A percentile compares a stretch with the other conserved stretches of the same genome.
Evolutionary conservation across 2,888 invertebrate species (phyloP).

Genomic region (Helicoverpa assulta): DNA sequence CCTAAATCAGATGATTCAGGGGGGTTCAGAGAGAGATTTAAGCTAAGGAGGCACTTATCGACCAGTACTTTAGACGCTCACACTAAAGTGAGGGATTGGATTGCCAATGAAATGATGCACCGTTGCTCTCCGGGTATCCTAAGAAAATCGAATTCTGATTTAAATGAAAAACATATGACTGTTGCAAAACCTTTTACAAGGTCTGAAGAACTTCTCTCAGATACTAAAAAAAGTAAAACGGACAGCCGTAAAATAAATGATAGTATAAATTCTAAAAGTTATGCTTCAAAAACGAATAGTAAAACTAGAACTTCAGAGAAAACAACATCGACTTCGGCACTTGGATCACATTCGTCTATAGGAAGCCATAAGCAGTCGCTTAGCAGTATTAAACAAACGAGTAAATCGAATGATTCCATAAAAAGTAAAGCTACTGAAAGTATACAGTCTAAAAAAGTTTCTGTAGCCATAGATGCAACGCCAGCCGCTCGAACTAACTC

Average conservation of each 20-base stretch:
- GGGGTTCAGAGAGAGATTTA: slow-evolving; percentile 91
- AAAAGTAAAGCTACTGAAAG: slow-evolving; percentile 84
- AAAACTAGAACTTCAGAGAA: slow-evolving; percentile 84
- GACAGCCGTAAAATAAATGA: slow-evolving; percentile 69
- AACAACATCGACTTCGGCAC: slow-evolving; percentile 85
- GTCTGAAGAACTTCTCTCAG: slow-evolving; percentile 85
- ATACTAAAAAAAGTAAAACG: slow-evolving; percentile 74
- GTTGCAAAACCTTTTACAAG: slow-evolving; percentile 81
- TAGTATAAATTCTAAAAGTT: slow-evolving; percentile 66
- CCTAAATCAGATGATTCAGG: slow-evolving; percentile 89
- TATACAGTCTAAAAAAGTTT: slow-evolving; percentile 92
- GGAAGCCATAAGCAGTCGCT: slow-evolving; percentile 79
- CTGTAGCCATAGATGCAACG: slow-evolving; percentile 94
- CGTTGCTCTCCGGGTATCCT: slow-evolving; percentile 92
- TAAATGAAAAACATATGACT: slow-evolving; percentile 76
- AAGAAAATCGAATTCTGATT: slow-evolving; percentile 86
- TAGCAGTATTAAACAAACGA: slow-evolving; percentile 70
- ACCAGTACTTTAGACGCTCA: slow-evolving; percentile 96
- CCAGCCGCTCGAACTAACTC: slow-evolving; percentile 93
- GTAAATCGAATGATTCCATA: slow-evolving; percentile 86
- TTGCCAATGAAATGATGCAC: slow-evolving; percentile 94
- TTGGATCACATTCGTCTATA: slow-evolving; percentile 85
- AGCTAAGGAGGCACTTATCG: slow-evolving; percentile 93
- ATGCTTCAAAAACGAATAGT: slow-evolving; percentile 71
- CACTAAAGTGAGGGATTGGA: slow-evolving; percentile 96